Conservation (phyloP, 2,797 vertebrate genomes). For the Protonibea diacanthus region DNA sequence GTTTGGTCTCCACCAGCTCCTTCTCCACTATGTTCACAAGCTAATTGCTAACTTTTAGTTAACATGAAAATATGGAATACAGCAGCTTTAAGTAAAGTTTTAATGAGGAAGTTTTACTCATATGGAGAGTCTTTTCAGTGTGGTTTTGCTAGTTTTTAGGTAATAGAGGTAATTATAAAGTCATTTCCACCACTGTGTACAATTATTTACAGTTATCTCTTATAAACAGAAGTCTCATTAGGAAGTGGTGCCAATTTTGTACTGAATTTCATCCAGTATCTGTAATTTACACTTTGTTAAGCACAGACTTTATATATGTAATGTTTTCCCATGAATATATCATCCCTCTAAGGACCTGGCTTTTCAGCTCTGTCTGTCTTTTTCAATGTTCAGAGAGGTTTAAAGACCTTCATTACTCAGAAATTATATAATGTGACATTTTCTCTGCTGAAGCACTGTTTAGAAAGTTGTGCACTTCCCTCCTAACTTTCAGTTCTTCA, state of each 20-base stretch:
- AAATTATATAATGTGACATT: conserved; percentile 10
- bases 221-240: too few species aligned
- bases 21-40: too few species aligned
- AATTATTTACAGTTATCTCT: background rate
- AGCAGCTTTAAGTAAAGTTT: too few species aligned
- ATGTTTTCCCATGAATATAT: background rate
- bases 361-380: background rate
- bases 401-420: background rate
- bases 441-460: conserved; percentile 5
- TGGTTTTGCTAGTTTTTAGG: too few species aligned
- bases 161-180: too few species aligned
- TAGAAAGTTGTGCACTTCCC: background rate
- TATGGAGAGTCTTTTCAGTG: too few species aligned
- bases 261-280: too few species aligned
- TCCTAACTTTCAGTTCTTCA: conserved; percentile 4
- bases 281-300: background rate
- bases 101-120: too few species aligned
- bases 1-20: too few species aligned
- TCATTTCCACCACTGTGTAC: background rate
- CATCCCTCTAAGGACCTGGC: background rate
- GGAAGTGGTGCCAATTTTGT: too few species aligned
- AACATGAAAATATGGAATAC: too few species aligned
- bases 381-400: background rate
- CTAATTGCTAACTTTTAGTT: too few species aligned
- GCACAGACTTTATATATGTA: background rate